phyloP scores from a whole-genome alignment of 2,797 vertebrate species.

The Vipera ursinii region DNA sequence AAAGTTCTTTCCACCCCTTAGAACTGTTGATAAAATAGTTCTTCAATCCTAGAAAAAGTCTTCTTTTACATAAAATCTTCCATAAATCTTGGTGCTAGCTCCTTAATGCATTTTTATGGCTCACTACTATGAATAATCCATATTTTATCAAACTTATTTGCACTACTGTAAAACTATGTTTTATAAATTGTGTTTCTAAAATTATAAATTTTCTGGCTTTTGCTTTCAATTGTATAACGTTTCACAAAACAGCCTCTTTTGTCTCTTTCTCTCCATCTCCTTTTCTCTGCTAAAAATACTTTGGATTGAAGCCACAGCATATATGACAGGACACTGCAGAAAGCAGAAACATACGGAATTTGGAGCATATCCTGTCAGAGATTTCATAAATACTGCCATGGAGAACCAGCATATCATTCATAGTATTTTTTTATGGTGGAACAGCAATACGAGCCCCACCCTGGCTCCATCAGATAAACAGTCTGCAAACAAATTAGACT shows the following conservation, averaged over 20 bases:
- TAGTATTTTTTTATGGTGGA: neutral
- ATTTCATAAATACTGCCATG: slow-evolving; percentile 44
- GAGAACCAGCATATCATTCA: neutral
- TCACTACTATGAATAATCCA: neutral
- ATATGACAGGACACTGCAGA: neutral
- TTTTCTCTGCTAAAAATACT: neutral
- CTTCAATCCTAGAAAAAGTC: neutral
- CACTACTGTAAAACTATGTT: neutral
- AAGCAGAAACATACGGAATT: neutral
- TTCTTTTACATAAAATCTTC: neutral
- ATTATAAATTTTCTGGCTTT: neutral
- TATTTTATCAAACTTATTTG: neutral
- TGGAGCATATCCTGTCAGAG: neutral
- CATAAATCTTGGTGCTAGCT: neutral
- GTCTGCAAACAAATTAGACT: slow-evolving; percentile 1
- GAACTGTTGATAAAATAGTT: neutral
- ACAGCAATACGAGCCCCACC: neutral
- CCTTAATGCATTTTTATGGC: neutral
- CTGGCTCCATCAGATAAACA: neutral
- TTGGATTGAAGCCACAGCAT: neutral
- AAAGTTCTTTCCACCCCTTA: neutral
- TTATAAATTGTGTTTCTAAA: neutral
- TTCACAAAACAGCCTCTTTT: neutral
- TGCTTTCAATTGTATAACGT: neutral
- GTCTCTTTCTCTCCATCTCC: neutral